phyloP scores from a whole-genome alignment of 1,140 invertebrate genomes.

The Meloidogyne floridensis region DNA sequence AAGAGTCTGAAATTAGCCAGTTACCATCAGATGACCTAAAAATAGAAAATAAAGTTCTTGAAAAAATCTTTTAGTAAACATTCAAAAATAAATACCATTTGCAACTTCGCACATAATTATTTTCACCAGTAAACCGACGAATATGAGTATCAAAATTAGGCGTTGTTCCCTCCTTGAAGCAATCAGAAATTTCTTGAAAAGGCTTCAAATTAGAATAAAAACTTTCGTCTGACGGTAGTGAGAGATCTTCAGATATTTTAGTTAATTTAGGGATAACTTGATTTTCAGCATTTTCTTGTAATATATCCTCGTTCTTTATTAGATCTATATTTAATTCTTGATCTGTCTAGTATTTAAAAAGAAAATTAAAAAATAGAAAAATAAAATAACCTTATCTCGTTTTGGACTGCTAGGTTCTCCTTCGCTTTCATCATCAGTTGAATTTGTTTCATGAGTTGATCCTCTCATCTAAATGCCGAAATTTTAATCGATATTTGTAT shows the following conservation, averaged over 20 bases:
- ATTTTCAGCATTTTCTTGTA: neutral
- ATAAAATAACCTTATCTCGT: neutral
- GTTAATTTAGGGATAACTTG: neutral
- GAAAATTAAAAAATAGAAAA: neutral
- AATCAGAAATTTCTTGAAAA: slow-evolving; percentile 22
- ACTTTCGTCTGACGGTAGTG: neutral
- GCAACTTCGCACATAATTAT: slow-evolving; percentile 41
- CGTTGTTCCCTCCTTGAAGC: slow-evolving; percentile 33
- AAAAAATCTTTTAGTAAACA: neutral
- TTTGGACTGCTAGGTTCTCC: neutral
- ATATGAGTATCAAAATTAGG: slow-evolving; percentile 33
- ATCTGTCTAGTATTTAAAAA: neutral
- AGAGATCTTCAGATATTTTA: neutral
- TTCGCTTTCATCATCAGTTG: neutral
- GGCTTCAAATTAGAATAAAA: slow-evolving; percentile 22
- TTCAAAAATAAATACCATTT: slow-evolving; percentile 33
- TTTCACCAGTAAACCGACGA: slow-evolving; percentile 33
- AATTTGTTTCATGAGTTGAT: neutral
- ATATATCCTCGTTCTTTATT: neutral
- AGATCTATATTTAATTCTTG: neutral
- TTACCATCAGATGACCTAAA: slow-evolving; percentile 40
- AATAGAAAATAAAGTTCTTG: too few relatives aligned
- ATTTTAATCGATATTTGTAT: too few relatives aligned
- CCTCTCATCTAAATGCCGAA: neutral
- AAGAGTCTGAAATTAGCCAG: slow-evolving; percentile 46